Conservation (phyloP, 1,140 invertebrate species). For the Ooceraea biroi region DNA sequence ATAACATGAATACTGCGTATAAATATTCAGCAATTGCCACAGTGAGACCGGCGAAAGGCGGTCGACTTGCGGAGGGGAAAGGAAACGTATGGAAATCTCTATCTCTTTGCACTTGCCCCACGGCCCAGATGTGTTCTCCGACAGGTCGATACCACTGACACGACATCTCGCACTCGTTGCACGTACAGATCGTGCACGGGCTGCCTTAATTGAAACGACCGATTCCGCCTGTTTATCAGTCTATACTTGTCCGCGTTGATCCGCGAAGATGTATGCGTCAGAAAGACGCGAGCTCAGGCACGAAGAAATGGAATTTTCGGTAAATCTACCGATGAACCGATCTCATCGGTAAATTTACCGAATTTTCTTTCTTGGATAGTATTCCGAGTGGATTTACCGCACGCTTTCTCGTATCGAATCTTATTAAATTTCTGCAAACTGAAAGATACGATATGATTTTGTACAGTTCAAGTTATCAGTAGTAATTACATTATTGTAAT, state of each 20-base stretch:
- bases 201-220: constrained; percentile 49
- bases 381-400: neutral
- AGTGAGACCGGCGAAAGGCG: constrained; percentile 11
- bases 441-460: too few relatives aligned
- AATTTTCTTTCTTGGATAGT: neutral
- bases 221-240: constrained; percentile 37
- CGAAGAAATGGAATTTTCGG: neutral
- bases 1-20: constrained; percentile 66
- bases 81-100: constrained; percentile 62
- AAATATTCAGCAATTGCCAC: constrained; percentile 74
- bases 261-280: neutral
- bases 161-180: constrained; percentile 42
- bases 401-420: neutral
- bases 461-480: too few relatives aligned
- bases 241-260: neutral
- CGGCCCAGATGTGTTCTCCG: constrained; percentile 39
- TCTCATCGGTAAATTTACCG: too few relatives aligned
- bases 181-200: constrained; percentile 20
- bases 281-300: neutral
- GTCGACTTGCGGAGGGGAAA: neutral
- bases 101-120: constrained; percentile 47
- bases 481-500: too few relatives aligned
- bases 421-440: neutral
- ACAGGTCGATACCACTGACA: constrained; percentile 31
- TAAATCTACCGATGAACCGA: too few relatives aligned